Conservation (phyloP, 2,797 vertebrate genomes). For the Rachycentron canadum region DNA sequence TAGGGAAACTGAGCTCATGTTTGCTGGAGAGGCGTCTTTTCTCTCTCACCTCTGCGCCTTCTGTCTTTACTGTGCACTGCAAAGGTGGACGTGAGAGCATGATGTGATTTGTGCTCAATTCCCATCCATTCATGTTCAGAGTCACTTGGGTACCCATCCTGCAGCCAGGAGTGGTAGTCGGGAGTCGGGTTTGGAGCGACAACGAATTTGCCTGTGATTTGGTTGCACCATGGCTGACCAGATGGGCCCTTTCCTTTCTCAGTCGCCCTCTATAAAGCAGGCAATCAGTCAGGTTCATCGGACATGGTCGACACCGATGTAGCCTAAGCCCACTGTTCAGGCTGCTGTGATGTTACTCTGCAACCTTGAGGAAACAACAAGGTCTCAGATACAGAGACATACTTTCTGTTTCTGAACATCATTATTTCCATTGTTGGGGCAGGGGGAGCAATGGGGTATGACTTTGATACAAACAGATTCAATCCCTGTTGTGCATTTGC, state of each 20-base stretch:
- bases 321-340: conserved; percentile 32
- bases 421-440: conserved; percentile 25
- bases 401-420: conserved; percentile 15
- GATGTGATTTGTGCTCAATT: conserved; percentile 44
- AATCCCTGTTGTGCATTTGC: conserved; percentile 21
- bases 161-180: conserved; percentile 34
- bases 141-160: conserved; percentile 31
- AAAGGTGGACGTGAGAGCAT: conserved; percentile 6
- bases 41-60: neutral
- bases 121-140: conserved; percentile 41
- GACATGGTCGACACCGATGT: conserved; percentile 26
- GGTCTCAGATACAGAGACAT: conserved; percentile 26
- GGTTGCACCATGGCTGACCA: conserved; percentile 39
- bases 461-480: conserved; percentile 18
- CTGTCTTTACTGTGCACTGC: conserved; percentile 3
- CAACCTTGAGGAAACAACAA: conserved; percentile 52
- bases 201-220: conserved; percentile 47
- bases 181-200: conserved; percentile 27
- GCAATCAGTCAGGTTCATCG: conserved; percentile 71
- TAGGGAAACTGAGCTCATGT: neutral
- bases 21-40: neutral
- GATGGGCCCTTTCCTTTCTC: conserved; percentile 66
- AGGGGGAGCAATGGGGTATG: neutral
- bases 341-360: conserved; percentile 35
- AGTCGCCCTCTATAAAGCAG: conserved; percentile 75